Evolutionary conservation across 2,113 vertebrate genomes (phyloP).

Genomic region (Zootoca vivipara): DNA sequence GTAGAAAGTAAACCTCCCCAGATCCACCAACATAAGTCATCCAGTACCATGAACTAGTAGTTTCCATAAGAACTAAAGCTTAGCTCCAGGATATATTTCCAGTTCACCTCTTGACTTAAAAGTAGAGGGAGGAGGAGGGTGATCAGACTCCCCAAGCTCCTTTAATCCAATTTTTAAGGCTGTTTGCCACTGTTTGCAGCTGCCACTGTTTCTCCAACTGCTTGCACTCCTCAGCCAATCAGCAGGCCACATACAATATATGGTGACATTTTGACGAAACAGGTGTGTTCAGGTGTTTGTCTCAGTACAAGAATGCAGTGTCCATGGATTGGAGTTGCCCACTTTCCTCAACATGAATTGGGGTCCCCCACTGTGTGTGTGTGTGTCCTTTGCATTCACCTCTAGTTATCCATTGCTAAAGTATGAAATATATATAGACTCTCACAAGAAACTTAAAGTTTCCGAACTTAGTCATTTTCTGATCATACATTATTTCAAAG

Average conservation of each 20-base stretch:
- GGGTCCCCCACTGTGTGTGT: too few species aligned
- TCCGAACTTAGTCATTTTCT: slow-evolving; percentile 71
- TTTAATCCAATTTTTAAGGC: neutral
- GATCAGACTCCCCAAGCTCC: neutral
- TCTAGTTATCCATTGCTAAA: slow-evolving; percentile 66
- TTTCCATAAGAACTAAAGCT: slow-evolving; percentile 60
- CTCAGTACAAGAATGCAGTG: too few species aligned
- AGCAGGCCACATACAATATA: neutral
- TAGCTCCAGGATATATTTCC: slow-evolving; percentile 4
- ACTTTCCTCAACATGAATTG: too few species aligned
- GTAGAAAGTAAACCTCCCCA: slow-evolving; percentile 58
- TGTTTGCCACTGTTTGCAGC: neutral
- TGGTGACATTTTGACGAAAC: neutral
- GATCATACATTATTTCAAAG: slow-evolving; percentile 49
- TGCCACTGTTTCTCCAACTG: too few species aligned
- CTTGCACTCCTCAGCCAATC: neutral
- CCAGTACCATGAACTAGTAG: slow-evolving; percentile 44
- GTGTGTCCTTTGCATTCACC: too few species aligned
- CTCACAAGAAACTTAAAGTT: slow-evolving; percentile 65
- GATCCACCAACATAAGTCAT: slow-evolving; percentile 58
- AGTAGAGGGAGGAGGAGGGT: neutral
- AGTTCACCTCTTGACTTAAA: neutral
- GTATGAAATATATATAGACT: slow-evolving; percentile 61
- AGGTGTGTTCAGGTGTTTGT: too few species aligned
- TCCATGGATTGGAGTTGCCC: too few species aligned